Evolutionary conservation across 2,113 vertebrate species (phyloP).

Genomic region (Anoura caudifer): DNA sequence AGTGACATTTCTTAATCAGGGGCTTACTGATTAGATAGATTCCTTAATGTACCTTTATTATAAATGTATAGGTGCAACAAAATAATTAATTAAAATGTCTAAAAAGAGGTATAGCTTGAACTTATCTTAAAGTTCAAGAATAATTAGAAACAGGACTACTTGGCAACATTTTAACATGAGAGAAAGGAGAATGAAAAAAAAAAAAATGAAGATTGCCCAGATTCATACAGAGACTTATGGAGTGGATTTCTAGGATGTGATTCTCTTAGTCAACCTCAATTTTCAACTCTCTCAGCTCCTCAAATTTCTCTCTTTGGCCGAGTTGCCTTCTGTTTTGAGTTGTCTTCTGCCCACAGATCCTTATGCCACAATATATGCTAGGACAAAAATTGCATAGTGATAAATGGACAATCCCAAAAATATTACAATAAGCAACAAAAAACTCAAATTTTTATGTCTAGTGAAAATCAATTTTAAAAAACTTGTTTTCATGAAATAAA

Average conservation of each 20-base stretch:
- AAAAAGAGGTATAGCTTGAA: neutral
- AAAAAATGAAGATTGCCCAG: neutral
- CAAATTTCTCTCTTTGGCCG: slow-evolving; percentile 2
- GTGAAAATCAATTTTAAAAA: neutral
- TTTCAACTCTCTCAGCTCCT: neutral
- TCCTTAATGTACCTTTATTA: neutral
- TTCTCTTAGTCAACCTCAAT: neutral
- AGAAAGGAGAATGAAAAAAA: neutral
- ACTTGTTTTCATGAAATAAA: neutral
- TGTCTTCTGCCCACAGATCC: slow-evolving; percentile 8
- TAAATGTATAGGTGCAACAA: neutral
- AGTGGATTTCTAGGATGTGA: neutral
- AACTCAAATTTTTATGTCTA: neutral
- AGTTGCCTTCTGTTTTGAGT: slow-evolving; percentile 38
- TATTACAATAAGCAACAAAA: neutral
- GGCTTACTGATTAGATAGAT: neutral
- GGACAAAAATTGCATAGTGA: neutral
- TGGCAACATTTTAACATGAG: neutral
- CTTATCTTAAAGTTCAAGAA: slow-evolving; percentile 22
- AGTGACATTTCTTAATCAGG: neutral
- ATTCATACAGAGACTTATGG: neutral
- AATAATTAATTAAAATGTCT: neutral
- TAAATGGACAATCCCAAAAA: neutral
- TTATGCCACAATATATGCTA: neutral
- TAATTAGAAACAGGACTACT: slow-evolving; percentile 12